Evolutionary conservation across 2,888 invertebrate genomes (phyloP), one percentile per base, ranked within the genome.

Genomic region (Venusia cambrica): DNA sequence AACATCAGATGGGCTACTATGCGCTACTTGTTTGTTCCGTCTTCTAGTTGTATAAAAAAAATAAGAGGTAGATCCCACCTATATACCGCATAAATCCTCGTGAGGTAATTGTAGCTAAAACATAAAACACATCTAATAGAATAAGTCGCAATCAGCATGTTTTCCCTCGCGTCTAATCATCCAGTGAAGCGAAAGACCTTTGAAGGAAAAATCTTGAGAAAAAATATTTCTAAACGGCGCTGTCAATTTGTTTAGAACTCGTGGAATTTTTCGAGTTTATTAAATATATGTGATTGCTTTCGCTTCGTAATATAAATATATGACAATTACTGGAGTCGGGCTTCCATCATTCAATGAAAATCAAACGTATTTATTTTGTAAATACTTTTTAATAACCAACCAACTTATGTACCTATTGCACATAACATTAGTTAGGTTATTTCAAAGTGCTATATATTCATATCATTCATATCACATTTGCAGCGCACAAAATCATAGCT

Each of bases 121-220:
- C n/a, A n/a, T n/a, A n/a, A n/a, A n/a, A n/a, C n/a, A 6, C n/a
- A 2, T 4, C 25, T 4, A 12, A 8, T 17, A 14, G 2, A 5
- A 22, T 21, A n/a, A 11, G 9, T 18, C 16, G 30, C 35, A 29
- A 33, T 36, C 17, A 22, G 10, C 32, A 18, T 7, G 12, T 16
- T 32, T 19, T 21, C 30, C 33, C 16, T 27, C 35, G 46, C 12
- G 12, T 6, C 10, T 19, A 17, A 35, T 35, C 16, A 10, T 4
- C 21, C 20, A 26, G 27, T 29, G 37, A 42, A 38, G 22, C 26
- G 7, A 32, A 28, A 26, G 9, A 11, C 9, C n/a, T 6, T 4
- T 3, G n/a, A 25, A 26, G 20, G 25, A 26, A 28, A 34, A 24
- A 13, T 16, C 4, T n/a, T 12, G 24, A 12, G 8, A 5, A 20